Evolutionary conservation across 53 echinoderm and acorn worm species (phyloP), one percentile per base, ranked within the genome.

Genomic region (Pentamera pediparva): DNA sequence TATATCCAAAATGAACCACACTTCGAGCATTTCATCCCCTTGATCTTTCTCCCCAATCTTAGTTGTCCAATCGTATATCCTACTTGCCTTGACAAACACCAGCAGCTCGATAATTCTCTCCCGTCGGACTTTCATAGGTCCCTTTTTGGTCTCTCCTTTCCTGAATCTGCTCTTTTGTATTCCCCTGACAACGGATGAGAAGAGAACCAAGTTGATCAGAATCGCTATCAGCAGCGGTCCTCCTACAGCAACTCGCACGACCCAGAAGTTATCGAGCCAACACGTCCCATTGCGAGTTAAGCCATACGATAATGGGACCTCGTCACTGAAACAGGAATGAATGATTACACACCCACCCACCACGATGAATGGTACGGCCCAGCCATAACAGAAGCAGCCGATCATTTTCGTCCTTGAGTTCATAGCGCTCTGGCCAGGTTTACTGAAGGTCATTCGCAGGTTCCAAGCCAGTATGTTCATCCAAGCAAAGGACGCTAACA

Each of bases 391-490:
- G 6, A 41, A 67, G 30, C 45, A 67, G 5, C 43, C 43, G 11
- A 67, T 22, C 28, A 43, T 25, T 11, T 21, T 37, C 3, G 26
- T 67, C 13, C 45, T 39, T 3, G 48, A 67, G 4, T 12, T 28
- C 13, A 12, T 28, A 28, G 58, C 9, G 11, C 39, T 11, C 28
- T 43, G 17, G 7, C 32, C 27, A 5, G 21, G 21, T 30, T 22
- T 67, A 26, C 41, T 41, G 30, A 67, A 67, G 10, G 67, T 67
- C 13, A 29, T 43, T 20, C 62, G 61, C 74, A 81, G 28, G 39
- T 74, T 74, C 81, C 81, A 81, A 2, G 74, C 81, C 1, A 81
- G 74, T 15, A 81, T 31, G 24, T 81, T 81, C 62, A 69, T 74
- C 81, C 81, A 74, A 2, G 74, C 37, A 37, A 81, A 62, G 4